These are phyloP conservation scores for Pteronotus mesoamericanus DNA, from an alignment of 2,797 vertebrate species.

Conservation along the genomic window DNA sequence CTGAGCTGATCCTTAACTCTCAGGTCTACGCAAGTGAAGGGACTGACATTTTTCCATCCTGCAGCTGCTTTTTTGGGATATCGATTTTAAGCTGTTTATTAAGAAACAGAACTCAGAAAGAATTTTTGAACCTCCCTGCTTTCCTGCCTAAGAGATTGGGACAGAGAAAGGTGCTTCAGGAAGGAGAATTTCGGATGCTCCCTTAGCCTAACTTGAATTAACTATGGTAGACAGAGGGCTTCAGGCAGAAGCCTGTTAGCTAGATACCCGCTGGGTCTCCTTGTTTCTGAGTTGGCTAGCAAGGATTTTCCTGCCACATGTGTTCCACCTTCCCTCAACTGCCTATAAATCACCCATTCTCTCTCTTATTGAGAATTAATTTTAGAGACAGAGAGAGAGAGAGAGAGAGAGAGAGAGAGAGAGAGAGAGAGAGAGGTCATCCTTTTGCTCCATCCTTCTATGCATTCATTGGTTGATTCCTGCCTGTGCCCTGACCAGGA, in stretches of 20 bases:
- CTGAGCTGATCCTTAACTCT: not conserved
- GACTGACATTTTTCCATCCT: not conserved
- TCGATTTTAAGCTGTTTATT: not conserved
- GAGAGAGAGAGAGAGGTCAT: not conserved
- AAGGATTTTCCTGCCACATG: not conserved
- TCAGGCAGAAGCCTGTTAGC: not conserved
- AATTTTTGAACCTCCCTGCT: not conserved
- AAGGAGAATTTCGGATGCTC: not conserved
- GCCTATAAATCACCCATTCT: not conserved
- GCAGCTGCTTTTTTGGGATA: not conserved
- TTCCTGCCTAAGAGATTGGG: not conserved
- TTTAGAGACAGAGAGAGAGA: not conserved
- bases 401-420: not conserved
- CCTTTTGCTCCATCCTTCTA: not conserved
- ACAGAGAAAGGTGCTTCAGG: not conserved
- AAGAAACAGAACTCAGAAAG: not conserved
- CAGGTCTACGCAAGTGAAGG: not conserved
- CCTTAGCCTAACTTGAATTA: not conserved
- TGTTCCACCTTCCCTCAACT: not conserved
- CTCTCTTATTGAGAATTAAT: not conserved
- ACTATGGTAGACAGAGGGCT: not conserved
- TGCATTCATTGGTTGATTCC: not conserved
- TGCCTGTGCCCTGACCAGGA: not conserved
- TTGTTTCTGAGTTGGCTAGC: not conserved
- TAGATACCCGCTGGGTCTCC: rapidly evolving